Evolutionary conservation across 2,113 vertebrate species (phyloP).

Genomic region (Microtus ochrogaster): DNA sequence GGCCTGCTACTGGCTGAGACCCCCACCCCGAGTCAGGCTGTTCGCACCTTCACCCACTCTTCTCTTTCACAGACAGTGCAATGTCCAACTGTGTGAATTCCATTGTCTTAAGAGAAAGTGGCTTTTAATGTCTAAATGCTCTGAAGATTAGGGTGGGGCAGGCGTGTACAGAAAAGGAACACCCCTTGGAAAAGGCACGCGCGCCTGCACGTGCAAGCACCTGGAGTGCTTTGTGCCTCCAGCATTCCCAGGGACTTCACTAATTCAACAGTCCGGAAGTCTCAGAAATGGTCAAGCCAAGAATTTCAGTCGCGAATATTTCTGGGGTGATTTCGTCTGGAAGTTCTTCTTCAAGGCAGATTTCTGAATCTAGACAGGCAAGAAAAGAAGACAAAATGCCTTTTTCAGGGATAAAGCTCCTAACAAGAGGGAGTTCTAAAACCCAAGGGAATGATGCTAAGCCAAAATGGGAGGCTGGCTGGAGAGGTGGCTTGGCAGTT

Average conservation of each 20-base stretch:
- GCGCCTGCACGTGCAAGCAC: not conserved
- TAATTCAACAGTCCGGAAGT: not conserved
- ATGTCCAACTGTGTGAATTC: conserved; percentile 33
- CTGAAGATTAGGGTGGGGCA: not conserved
- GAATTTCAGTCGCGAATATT: conserved; percentile 89
- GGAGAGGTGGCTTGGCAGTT: not conserved
- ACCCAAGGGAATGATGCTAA: not conserved
- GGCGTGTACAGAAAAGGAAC: not conserved
- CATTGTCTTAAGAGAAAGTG: conserved; percentile 28
- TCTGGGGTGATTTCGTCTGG: conserved; percentile 91
- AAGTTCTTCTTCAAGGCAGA: conserved; percentile 87
- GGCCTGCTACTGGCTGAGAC: not conserved
- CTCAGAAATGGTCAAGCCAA: conserved; percentile 87
- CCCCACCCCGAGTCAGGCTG: not conserved
- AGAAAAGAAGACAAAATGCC: conserved; percentile 42
- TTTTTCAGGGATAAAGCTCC: conserved; percentile 3
- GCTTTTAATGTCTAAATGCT: conserved; percentile 65
- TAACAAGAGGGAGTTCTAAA: not conserved
- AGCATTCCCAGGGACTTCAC: not conserved
- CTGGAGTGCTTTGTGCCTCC: not conserved
- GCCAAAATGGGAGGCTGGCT: not conserved
- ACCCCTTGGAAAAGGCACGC: not conserved
- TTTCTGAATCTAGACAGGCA: conserved; percentile 82
- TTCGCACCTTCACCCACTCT: not conserved
- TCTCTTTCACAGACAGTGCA: conserved; percentile 44